Evolutionary conservation across 2,797 vertebrate genomes (phyloP), one percentile per base, ranked within the genome.

Genomic region (Mus caroli): DNA sequence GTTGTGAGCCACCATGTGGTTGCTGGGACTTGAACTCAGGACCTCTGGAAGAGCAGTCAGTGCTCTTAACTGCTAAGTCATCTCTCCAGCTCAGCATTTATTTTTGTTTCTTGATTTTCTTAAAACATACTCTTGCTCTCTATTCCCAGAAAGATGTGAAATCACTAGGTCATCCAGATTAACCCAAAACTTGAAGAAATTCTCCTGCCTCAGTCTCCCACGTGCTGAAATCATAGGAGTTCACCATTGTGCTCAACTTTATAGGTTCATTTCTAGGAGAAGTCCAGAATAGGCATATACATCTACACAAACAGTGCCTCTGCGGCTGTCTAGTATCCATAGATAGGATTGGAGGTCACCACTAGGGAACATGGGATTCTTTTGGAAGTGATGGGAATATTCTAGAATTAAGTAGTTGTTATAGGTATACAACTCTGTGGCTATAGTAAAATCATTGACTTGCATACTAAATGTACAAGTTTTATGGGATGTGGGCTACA

Each of bases 391-490:
- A 90, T 71, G 19, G 58, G 94, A 90, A 79, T 64, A 82, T 64
- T 94, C 71, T 88, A 10, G 17, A 86, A 95, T 88, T 83, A 69
- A 28, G 75, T 54, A 94, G 31, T 92, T 12, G 40, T 82, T 43
- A n/a, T 22, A 73, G 8, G 24, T 50, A 8, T 71, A 85, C 64
- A 87, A 87, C 64, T 91, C 52, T 82, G 46, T 56, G n/a, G 89
- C 90, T 94, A 89, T 46, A 91, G 43, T 87, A 95, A 96, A 94
- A 92, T 28, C 60, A 87, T 2, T 95, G 58, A 91, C 80, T 28
- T 94, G 50, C 80, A 96, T 22, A 76, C 34, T 64, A 94, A 95
- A 95, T 67, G 19, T 7, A 20, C 84, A 54, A 85, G 67, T 85
- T 92, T 76, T 67, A 71, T 13, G 3, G 4, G 73, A 64, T 90